Percentiles rank a stretch among this genome's conserved stretches.
Evolutionary conservation across 1,140 invertebrate species (phyloP).

Genomic region (Drosophila burlai): DNA sequence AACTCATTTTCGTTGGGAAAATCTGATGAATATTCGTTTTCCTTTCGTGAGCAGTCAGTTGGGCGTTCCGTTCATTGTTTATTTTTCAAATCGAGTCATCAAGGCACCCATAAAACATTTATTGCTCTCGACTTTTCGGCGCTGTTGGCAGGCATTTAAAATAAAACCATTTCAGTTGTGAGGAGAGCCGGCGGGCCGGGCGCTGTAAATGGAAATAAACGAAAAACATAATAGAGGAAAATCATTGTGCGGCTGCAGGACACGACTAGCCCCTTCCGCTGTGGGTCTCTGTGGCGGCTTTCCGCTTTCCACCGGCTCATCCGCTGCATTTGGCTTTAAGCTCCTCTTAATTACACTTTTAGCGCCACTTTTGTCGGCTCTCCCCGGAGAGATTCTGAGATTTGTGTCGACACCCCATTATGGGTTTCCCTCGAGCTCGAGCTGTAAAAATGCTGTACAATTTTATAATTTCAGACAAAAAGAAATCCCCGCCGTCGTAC

Average conservation of each 20-base stretch:
- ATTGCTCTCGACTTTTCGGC: constrained; percentile 53
- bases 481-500: constrained; percentile 20
- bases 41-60: constrained; percentile 6
- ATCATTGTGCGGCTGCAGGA: constrained; percentile 28
- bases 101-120: constrained; percentile 48
- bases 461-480: constrained; percentile 26
- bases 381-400: constrained; percentile 17
- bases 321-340: constrained; percentile 45
- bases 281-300: constrained; percentile 2
- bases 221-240: constrained; percentile 21
- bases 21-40: constrained; percentile 1
- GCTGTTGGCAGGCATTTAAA: constrained; percentile 34
- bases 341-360: constrained; percentile 56
- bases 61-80: constrained; percentile 5
- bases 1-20: neutral
- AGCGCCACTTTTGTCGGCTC: constrained; percentile 23
- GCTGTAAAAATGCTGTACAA: constrained; percentile 26
- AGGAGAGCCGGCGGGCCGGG: neutral
- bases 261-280: constrained; percentile 13
- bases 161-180: constrained; percentile 22
- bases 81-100: constrained; percentile 31
- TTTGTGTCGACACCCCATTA: constrained; percentile 44
- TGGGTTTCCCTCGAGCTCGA: constrained; percentile 1
- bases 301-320: constrained; percentile 18
- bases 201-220: constrained; percentile 26